Evolutionary conservation across 2,888 invertebrate genomes (phyloP), one percentile per base, ranked within the genome.

Genomic region (Parthenolecanium corni): DNA sequence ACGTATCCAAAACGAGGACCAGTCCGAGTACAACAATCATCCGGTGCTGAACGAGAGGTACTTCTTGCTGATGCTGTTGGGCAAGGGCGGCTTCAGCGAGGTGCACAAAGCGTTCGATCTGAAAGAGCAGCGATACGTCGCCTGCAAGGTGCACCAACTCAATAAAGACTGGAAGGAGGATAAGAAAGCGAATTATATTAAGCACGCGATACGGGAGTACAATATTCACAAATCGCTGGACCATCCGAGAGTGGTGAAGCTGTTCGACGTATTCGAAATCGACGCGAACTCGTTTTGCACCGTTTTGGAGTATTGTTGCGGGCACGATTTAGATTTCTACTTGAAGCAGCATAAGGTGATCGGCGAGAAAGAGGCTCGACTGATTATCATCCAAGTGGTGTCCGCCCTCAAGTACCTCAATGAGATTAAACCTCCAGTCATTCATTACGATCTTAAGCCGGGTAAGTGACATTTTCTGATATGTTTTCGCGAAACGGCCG

Each of bases 81-180:
- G 98, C 68, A 99, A 98, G 79, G 93, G 93, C 68, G 93, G 92
- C 67, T 93, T 93, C 77, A 92, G 91, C 72, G 92, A 93, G 78
- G 93, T 93, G 68, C 92, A 93, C 76, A 93, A 93, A 81, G 98
- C 97, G 69, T 99, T 97, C 79, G 98, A 99, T 79, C 80, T 98
- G 72, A 93, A 97, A 75, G 97, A 98, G 78, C 96, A 98, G 78
- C 84, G 97, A 70, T 98, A 97, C 78, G 98, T 98, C 66, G 98
- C 98, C 67, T 98, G 98, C 78, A 99, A 99, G 80, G 98, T 99
- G 72, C 98, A 99, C 78, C 97, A 99, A 80, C 83, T 99, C 72
- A 99, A 98, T 78, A 95, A 97, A 82, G 98, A 98, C 82, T 99
- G 98, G 98, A 98, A 98, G 79, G 98, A 99, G 78, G 98, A 99